phyloP scores from a whole-genome alignment of 2,113 vertebrate genomes.

The Illadopsis cleaveri region DNA sequence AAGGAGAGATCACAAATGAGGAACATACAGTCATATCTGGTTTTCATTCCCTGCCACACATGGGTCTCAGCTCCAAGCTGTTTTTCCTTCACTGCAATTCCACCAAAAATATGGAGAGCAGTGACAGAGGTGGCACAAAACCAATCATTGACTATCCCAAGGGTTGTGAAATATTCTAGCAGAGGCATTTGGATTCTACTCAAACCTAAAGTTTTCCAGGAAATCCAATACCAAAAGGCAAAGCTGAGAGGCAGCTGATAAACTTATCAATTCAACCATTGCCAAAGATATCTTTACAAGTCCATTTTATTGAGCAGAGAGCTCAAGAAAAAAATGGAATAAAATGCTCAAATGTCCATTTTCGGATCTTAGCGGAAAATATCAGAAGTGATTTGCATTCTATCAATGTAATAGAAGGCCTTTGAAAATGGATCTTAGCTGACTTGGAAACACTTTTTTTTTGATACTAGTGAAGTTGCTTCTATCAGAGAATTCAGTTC shows the following conservation, averaged over 20 bases:
- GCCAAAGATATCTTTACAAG: neutral
- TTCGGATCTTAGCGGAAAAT: neutral
- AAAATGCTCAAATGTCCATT: neutral
- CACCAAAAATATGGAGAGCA: neutral
- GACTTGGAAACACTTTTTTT: neutral
- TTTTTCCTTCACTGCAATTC: neutral
- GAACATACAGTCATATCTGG: neutral
- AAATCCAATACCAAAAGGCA: neutral
- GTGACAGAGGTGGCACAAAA: neutral
- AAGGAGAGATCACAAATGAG: neutral
- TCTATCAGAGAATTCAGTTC: neutral
- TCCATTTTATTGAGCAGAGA: neutral
- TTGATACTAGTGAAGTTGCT: neutral
- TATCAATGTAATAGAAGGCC: fast-evolving
- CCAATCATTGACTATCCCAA: neutral
- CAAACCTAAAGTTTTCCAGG: neutral
- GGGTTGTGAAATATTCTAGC: neutral
- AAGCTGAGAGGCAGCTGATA: neutral
- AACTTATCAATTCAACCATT: neutral
- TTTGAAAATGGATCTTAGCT: neutral
- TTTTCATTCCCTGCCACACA: neutral
- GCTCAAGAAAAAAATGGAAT: neutral
- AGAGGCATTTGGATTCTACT: neutral
- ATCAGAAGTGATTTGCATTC: neutral
- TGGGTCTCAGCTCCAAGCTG: neutral